Conservation (phyloP, 2,113 vertebrate species). For the Opisthocomus hoazin region DNA sequence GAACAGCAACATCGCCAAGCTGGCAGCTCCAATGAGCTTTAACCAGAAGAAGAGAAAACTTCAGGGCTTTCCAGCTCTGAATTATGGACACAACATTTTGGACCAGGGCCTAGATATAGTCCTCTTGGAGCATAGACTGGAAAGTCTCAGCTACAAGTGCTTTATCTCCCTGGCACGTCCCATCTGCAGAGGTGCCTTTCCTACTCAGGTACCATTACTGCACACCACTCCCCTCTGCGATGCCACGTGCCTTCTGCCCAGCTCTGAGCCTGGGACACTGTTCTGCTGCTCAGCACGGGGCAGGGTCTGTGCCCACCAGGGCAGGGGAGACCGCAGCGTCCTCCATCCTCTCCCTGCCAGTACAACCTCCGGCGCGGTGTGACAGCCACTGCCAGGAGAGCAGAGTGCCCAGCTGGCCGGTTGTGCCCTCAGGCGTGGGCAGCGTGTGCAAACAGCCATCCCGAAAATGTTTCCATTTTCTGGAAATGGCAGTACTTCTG, state of each 20-base stretch:
- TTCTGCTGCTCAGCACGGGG: background rate
- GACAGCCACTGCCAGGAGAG: background rate
- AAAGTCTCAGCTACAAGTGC: background rate
- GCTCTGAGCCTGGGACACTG: rapidly evolving
- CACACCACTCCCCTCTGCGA: rapidly evolving
- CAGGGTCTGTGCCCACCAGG: background rate
- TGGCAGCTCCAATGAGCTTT: background rate
- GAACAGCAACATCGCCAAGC: background rate
- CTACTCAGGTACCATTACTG: background rate
- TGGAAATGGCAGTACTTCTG: background rate
- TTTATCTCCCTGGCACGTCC: background rate
- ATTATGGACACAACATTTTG: background rate
- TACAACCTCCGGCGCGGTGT: rapidly evolving
- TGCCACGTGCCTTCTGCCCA: too few species aligned
- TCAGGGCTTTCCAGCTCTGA: background rate
- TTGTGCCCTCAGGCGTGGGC: rapidly evolving
- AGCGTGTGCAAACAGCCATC: background rate
- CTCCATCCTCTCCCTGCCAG: too few species aligned
- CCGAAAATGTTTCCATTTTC: background rate
- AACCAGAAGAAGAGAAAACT: background rate
- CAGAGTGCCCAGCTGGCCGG: background rate
- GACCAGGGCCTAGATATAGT: background rate
- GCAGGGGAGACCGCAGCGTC: background rate
- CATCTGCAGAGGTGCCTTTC: background rate
- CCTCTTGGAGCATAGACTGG: background rate